phyloP scores from a whole-genome alignment of 2,888 invertebrate genomes.

The Mantis religiosa region DNA sequence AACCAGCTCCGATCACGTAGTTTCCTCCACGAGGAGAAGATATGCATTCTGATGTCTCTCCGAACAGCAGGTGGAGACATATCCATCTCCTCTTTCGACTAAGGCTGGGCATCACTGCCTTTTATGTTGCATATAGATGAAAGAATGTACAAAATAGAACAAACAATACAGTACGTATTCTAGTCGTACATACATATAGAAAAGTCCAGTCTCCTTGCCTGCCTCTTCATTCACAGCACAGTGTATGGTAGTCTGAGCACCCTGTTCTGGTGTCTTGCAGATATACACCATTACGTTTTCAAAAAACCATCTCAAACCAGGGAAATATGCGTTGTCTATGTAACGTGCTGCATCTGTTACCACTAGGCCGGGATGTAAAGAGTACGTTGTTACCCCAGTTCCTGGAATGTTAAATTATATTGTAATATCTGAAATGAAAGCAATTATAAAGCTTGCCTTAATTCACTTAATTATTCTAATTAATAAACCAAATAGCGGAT shows the following conservation, averaged over 20 bases:
- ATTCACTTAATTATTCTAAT: too few species aligned
- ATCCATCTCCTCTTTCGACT: too few species aligned
- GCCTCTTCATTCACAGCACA: conserved; percentile 44
- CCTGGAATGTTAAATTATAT: conserved; percentile 2
- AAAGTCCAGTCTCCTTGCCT: conserved; percentile 45
- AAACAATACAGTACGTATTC: background rate
- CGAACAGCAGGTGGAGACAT: too few species aligned
- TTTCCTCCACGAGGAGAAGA: too few species aligned
- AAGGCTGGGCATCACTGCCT: too few species aligned
- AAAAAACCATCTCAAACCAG: conserved; percentile 47
- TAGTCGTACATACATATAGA: conserved; percentile 40
- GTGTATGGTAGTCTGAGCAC: conserved; percentile 48
- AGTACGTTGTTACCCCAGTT: conserved; percentile 26
- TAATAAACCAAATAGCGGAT: too few species aligned
- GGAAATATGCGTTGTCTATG: conserved; percentile 47
- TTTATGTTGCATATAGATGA: background rate
- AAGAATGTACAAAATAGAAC: background rate
- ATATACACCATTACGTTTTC: conserved; percentile 33
- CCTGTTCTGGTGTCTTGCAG: conserved; percentile 40
- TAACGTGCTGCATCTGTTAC: conserved; percentile 66
- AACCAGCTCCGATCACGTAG: too few species aligned
- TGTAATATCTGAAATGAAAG: too few species aligned
- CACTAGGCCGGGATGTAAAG: conserved; percentile 30
- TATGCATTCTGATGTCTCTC: too few species aligned
- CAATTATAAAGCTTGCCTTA: too few species aligned